Evolutionary conservation across 2,888 invertebrate genomes (phyloP), one percentile per base, ranked within the genome.

Genomic region (Oscheius sp.): DNA sequence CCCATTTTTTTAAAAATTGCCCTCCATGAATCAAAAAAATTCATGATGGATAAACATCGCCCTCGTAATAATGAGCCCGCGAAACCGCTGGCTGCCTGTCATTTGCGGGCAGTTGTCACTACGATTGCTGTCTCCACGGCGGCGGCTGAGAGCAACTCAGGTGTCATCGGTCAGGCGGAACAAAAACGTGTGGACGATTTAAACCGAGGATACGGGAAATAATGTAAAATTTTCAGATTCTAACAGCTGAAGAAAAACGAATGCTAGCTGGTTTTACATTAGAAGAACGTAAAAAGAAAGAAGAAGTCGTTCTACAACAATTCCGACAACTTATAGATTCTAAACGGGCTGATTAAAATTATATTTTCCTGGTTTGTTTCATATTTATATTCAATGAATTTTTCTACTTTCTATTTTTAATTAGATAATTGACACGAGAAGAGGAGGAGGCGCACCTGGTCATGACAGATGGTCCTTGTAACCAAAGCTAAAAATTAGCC

Each of bases 211-310:
- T 6, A 55, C 13, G 21, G 6, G 23, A 13, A 21, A 55, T 23
- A 55, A 55, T 35, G n/a, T n/a, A 18, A 7, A 16, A 12, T 61
- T 61, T 80, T 58, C 75, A 86, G 86, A 81, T 87, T n/a, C 64
- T 87, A 59, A 86, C 87, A 6, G 99, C 98, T 0, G 99, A 99
- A 90, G 99, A 99, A 90, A 99, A 99, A 90, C 92, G 99, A 72
- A 96, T 98, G 5, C 91, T 99, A 76, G 96, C 96, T 0, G 96
- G 95, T 92, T 99, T 99, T 90, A 97, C 96, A 89, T 95, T 96
- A 90, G 98, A 98, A 89, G 98, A 98, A 90, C 91, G 98, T 75
- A 93, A 94, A 85, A 98, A 98, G 90, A 91, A 97, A 29, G 98
- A 99, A 91, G 94, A 94, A 88, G 93, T 95, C 85, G 97, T 99